Evolutionary conservation across 1,140 invertebrate genomes (phyloP).

Genomic region (Zaprionus inermis): DNA sequence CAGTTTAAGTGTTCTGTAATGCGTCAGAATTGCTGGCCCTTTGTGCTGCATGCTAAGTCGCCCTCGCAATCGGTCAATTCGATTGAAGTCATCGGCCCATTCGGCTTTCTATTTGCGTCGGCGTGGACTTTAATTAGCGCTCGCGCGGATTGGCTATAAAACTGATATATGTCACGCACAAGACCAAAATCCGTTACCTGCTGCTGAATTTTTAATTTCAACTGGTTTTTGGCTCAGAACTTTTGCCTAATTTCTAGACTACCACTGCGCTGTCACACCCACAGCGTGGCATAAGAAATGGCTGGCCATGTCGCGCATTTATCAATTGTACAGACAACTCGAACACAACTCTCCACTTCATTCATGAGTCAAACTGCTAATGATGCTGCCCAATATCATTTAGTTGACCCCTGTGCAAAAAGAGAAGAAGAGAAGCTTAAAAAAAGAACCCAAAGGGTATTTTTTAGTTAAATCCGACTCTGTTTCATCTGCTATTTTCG

Average conservation of each 20-base stretch:
- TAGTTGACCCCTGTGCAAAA: slow-evolving; percentile 34
- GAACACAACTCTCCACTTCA: slow-evolving; percentile 7
- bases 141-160: slow-evolving; percentile 61
- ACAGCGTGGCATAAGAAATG: slow-evolving; percentile 15
- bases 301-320: slow-evolving; percentile 15
- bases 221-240: slow-evolving; percentile 45
- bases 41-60: slow-evolving; percentile 27
- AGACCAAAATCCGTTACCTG: slow-evolving; percentile 38
- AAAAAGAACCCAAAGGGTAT: slow-evolving; percentile 27
- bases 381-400: slow-evolving; percentile 24
- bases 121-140: slow-evolving; percentile 71
- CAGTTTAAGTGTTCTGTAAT: slow-evolving; percentile 55
- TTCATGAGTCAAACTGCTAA: slow-evolving; percentile 41
- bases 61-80: slow-evolving; percentile 28
- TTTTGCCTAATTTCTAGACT: slow-evolving; percentile 37
- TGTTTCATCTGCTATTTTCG: slow-evolving; percentile 75
- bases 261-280: slow-evolving; percentile 50
- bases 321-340: not conserved
- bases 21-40: slow-evolving; percentile 39
- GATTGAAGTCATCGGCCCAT: slow-evolving; percentile 55
- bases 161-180: slow-evolving; percentile 74
- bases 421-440: slow-evolving; percentile 12
- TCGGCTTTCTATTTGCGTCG: slow-evolving; percentile 67
- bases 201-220: slow-evolving; percentile 57
- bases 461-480: slow-evolving; percentile 33